Base-by-base conservation (phyloP, 2,888 invertebrate genomes). In the Ephialtes manifestator region DNA sequence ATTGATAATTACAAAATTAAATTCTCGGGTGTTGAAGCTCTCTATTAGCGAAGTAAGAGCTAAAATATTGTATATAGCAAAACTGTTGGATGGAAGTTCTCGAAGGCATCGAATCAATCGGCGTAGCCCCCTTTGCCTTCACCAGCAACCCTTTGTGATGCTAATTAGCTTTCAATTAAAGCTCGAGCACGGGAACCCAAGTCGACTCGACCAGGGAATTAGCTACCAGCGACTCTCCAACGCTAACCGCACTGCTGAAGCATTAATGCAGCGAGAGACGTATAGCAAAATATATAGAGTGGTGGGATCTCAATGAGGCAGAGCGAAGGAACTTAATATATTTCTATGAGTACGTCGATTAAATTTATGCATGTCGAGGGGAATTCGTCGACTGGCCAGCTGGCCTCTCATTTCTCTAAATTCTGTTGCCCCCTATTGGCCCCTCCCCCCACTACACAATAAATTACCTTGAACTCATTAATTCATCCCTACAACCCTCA, bases 111-210 rank as follows among this genome's bases (percentile, higher is more conserved):
- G 85, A 89, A 89, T 89, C 90, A 88, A 90, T 90, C 88, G 88
- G 79, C 78, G 71, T 53, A 20, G 18, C 39, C 72, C 81, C 84
- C 87, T 83, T 80, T 28, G 65, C 70, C 83, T 83, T 79, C 63
- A 74, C 83, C 72, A 68, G 81, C 72, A 83, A 79, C 87, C 89
- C 90, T 92, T 92, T 92, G 90, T 91, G 83, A 92, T 92, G 92
- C 90, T 92, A 92, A 92, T 91, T 92, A 92, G 89, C 87, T 88
- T 89, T 90, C 90, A 91, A 91, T 92, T 90, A 92, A 92, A 90
- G 88, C 86, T 75, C 71, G 43, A 48, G 71, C 48, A 82, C 87
- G 82, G 83, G 85, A 87, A 84, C 86, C 84, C 81, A 46, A 80
- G 80, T 83, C 85, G 63, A 75, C 63, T 74, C 74, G 74, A 79